phyloP scores from a whole-genome alignment of 2,888 invertebrate genomes.

The Oscheius sp. region DNA sequence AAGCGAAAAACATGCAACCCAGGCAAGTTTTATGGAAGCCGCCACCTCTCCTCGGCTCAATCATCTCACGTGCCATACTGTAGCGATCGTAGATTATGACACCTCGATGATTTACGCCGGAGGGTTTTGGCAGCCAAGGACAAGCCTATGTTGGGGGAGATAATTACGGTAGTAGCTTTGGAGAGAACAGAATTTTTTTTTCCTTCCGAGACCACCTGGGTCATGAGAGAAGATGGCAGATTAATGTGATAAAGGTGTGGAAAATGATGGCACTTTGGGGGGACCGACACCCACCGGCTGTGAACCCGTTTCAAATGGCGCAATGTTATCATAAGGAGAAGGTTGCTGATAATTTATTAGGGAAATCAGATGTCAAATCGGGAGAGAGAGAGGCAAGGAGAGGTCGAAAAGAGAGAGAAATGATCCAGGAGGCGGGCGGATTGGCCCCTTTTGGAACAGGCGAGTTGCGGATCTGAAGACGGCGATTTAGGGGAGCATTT shows the following conservation, averaged over 20 bases:
- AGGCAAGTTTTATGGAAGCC: not conserved
- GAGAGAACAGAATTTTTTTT: too few relatives aligned
- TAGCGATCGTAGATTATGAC: not conserved
- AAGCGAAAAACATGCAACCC: not conserved
- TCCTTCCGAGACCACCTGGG: not conserved
- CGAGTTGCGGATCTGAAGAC: conserved; percentile 18
- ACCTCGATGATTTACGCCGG: not conserved
- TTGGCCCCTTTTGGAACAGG: conserved; percentile 5
- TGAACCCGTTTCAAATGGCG: conserved; percentile 26
- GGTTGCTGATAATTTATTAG: conserved; percentile 19
- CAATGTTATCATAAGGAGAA: conserved; percentile 26
- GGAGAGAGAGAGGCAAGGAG: not conserved
- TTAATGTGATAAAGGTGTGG: conserved; percentile 18
- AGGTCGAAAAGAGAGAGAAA: not conserved
- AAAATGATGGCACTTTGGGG: conserved; percentile 3
- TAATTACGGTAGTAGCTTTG: too few relatives aligned
- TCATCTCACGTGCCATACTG: conserved; percentile 2
- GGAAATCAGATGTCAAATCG: not conserved
- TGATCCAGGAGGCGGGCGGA: not conserved
- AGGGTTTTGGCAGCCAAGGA: too few relatives aligned
- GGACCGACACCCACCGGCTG: not conserved
- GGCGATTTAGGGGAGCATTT: conserved; percentile 25
- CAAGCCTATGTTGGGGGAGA: too few relatives aligned
- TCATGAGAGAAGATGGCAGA: not conserved
- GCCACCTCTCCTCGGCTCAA: not conserved